Evolutionary conservation across 2,797 vertebrate species (phyloP), one percentile per base, ranked within the genome.

Genomic region (Heliangelus exortis): DNA sequence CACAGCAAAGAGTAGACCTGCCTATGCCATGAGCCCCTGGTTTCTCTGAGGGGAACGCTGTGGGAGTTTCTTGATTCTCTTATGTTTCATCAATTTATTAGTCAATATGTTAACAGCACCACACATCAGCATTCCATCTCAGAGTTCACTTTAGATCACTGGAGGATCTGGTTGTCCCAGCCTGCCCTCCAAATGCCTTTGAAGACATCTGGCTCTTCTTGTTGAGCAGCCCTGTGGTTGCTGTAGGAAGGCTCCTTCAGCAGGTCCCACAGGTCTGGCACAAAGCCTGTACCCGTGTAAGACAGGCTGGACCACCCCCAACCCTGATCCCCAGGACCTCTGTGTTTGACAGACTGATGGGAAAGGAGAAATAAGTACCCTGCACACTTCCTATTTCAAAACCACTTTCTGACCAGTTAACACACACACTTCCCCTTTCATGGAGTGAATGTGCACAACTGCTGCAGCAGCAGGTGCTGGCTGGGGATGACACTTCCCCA

Each of bases 281-380:
- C 47, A 47, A 36, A n/a, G 10, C 21, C 74, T 31, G 20, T 36
- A 36, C n/a, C 41, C 12, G 41, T 68, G 15, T 34, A 36, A 72
- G 36, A 22, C 10, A 74, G 77, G 17, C 45, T 69, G 16, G 34
- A 39, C 15, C 1, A 12, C 18, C 6, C 1, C 34, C 25, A 2
- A 9, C 7, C 4, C 23, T 0, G 0, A 4, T 72, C 31, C 41
- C 25, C 58, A 57, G 47, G 43, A 71, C 69, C 69, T 82, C 74
- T 73, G 51, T 33, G 19, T 87, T 48, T 69, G 47, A 20, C 39
- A 55, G 63, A 8, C 50, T 65, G 57, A 43, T 83, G 87, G 54
- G 83, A 96, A 96, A 96, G 94, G 79, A 94, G 95, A 97, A 97
- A 81, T 81, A 86, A 34, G 55, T 71, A 72, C 48, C 16, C 69